These are phyloP conservation scores for Coelopa pilipes DNA, from an alignment of 2,888 invertebrate genomes.

Conservation along the genomic window DNA sequence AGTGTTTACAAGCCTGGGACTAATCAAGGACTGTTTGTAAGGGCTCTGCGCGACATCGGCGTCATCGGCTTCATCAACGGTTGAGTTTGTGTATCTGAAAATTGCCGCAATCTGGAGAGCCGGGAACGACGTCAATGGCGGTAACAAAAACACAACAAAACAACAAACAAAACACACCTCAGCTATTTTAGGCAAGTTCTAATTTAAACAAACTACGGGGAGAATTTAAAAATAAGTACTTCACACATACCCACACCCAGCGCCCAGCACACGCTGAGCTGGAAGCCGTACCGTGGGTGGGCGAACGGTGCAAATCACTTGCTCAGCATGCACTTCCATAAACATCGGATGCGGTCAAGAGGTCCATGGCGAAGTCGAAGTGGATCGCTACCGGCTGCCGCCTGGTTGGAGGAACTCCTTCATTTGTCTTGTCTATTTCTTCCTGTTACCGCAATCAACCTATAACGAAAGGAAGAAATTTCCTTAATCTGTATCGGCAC, in stretches of 20 bases:
- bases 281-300: not conserved
- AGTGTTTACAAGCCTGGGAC: too few species aligned
- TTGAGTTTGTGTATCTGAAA: not conserved
- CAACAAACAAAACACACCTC: too few species aligned
- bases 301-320: not conserved
- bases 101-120: too few species aligned
- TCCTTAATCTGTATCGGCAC: too few species aligned
- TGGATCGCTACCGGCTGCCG: too few species aligned
- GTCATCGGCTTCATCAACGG: not conserved
- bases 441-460: too few species aligned
- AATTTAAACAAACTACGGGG: constrained; percentile 11
- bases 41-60: not conserved
- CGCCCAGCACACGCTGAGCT: not conserved
- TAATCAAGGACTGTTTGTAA: too few species aligned
- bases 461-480: too few species aligned
- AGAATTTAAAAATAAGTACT: constrained; percentile 2
- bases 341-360: too few species aligned
- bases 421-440: too few species aligned
- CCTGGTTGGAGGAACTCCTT: too few species aligned
- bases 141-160: constrained; percentile 7
- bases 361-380: too few species aligned
- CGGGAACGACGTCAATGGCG: constrained; percentile 8
- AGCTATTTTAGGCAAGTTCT: constrained; percentile 12
- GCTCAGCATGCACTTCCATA: constrained; percentile 9
- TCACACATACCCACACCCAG: not conserved